phyloP scores from a whole-genome alignment of 1,140 invertebrate genomes.

The Zaprionus davidi region DNA sequence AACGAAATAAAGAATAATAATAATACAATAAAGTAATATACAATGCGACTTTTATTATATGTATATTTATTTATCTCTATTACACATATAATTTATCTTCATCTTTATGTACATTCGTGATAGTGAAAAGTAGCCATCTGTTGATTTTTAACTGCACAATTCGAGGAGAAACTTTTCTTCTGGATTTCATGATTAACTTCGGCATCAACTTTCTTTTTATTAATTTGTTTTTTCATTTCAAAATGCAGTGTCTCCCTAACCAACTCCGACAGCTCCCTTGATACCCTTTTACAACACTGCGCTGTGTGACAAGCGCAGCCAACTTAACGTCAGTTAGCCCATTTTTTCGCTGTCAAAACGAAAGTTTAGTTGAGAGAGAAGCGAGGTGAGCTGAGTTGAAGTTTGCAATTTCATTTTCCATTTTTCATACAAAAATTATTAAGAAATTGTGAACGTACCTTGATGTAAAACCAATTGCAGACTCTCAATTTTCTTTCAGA shows the following conservation, averaged over 20 bases:
- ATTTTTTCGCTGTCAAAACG: not conserved
- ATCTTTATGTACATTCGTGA: too few relatives aligned
- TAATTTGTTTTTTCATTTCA: not conserved
- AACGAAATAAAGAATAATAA: too few relatives aligned
- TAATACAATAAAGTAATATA: too few relatives aligned
- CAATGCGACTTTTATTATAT: too few relatives aligned
- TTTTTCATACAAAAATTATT: not conserved
- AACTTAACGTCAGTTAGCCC: constrained; percentile 7
- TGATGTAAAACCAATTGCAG: constrained; percentile 28
- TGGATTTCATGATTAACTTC: not conserved
- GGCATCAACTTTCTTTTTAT: not conserved
- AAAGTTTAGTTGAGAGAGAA: not conserved
- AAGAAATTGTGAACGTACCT: constrained; percentile 21
- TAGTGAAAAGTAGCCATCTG: too few relatives aligned
- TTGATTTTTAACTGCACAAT: too few relatives aligned
- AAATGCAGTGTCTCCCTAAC: not conserved
- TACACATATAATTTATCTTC: too few relatives aligned
- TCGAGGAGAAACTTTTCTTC: not conserved
- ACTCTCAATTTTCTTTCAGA: not conserved
- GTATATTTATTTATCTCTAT: too few relatives aligned
- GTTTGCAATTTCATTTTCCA: constrained; percentile 11
- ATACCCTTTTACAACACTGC: not conserved
- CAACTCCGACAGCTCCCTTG: not conserved
- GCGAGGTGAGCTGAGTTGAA: not conserved
- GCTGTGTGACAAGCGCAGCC: constrained; percentile 13